A percentile compares a stretch with the other conserved stretches of the same genome.
These are phyloP conservation scores for Coptodon bakossiorum DNA, from an alignment of 2,113 vertebrate species.

Conservation along the genomic window DNA sequence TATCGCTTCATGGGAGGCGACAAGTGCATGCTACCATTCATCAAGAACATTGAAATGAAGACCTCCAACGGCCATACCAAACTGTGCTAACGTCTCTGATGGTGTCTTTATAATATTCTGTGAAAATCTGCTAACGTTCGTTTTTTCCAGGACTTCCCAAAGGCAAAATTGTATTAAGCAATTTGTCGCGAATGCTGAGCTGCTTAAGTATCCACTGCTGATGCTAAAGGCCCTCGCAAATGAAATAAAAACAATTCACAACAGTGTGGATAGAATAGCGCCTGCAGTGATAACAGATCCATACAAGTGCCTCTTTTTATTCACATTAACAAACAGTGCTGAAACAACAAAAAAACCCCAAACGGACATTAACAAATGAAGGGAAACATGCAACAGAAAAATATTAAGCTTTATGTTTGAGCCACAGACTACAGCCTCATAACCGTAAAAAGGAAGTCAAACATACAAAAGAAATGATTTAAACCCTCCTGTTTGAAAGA, in stretches of 20 bases:
- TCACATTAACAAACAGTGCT: constrained; percentile 65
- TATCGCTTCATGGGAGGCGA: constrained; percentile 70
- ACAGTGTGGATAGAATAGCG: neutral
- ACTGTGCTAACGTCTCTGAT: neutral
- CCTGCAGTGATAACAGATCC: neutral
- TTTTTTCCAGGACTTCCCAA: neutral
- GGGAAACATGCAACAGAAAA: constrained; percentile 61
- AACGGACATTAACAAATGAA: constrained; percentile 40
- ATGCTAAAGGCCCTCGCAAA: neutral
- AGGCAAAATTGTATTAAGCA: neutral
- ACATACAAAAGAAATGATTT: constrained; percentile 2
- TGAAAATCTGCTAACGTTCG: neutral
- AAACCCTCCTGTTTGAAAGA: constrained; percentile 6
- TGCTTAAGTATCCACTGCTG: neutral
- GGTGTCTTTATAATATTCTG: neutral
- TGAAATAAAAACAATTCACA: neutral
- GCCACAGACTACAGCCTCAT: neutral
- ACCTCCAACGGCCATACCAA: constrained; percentile 12
- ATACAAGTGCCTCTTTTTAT: constrained; percentile 74
- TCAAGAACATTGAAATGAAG: constrained; percentile 55
- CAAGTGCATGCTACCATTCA: constrained; percentile 72
- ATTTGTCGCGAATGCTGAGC: neutral
- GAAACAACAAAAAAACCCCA: constrained; percentile 26
- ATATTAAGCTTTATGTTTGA: constrained; percentile 7
- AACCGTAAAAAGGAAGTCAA: constrained; percentile 33